Evolutionary conservation across 2,888 invertebrate genomes (phyloP).

Genomic region (Leucoptera coffeella): DNA sequence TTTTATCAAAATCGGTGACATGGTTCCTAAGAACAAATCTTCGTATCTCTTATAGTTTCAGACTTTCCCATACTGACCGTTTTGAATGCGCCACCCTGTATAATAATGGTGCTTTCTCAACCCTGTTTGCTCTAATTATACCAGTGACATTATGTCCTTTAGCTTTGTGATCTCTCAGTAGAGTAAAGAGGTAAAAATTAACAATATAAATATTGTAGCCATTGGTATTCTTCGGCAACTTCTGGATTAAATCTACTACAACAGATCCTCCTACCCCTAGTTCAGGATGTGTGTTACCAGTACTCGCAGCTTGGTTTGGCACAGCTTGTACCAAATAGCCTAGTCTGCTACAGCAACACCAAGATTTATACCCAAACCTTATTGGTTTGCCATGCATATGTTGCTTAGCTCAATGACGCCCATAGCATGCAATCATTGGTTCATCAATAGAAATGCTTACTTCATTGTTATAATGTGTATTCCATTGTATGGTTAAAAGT

Average conservation of each 20-base stretch:
- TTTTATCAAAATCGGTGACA: no score
- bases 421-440: slow-evolving; percentile 16
- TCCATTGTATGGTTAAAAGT: slow-evolving; percentile 10
- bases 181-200: no score
- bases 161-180: slow-evolving; percentile 4
- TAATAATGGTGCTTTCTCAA: no score
- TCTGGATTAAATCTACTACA: slow-evolving; percentile 4
- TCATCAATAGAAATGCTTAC: slow-evolving; percentile 12
- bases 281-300: slow-evolving; percentile 4
- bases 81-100: no score
- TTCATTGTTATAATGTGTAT: slow-evolving; percentile 8
- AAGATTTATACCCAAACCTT: slow-evolving; percentile 11
- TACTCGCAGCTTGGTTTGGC: slow-evolving; percentile 10
- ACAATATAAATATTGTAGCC: slow-evolving; percentile 5
- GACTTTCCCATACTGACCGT: no score
- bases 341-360: slow-evolving; percentile 9
- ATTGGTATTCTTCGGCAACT: slow-evolving; percentile 3
- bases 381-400: slow-evolving; percentile 11
- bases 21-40: no score
- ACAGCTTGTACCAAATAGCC: slow-evolving; percentile 11
- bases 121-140: no score
- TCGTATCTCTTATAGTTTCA: no score
- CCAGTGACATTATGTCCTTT: background rate
- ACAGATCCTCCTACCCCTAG: slow-evolving; percentile 6
- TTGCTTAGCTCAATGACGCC: slow-evolving; percentile 10